Evolutionary conservation across 2,888 invertebrate species (phyloP), one percentile per base, ranked within the genome.

Genomic region (Selenia dentaria): DNA sequence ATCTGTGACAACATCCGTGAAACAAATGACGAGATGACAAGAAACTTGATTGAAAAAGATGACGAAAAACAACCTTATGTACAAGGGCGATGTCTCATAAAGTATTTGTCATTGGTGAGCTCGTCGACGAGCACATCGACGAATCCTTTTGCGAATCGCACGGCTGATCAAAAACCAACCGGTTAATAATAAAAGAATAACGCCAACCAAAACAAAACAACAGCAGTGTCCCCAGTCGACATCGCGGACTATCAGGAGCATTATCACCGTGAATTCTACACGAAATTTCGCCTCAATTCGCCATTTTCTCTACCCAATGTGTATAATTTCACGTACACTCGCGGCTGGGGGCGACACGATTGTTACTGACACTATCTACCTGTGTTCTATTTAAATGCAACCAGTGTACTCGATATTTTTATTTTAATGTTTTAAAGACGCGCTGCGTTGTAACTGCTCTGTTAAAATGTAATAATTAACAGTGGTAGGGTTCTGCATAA

Each of bases 321-420:
- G 67, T 74, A 70, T 71, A 74, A 75, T 74, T 74, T 64, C 55
- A 63, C 57, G 56, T 63, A 62, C 70, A 71, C 68, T 67, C 70
- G 68, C 54, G 59, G 58, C 77, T 65, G 59, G 57, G 40, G 71
- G 77, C 74, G 43, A 62, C 56, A 48, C 72, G 70, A 71, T 76
- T 77, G 75, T 66, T 58, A 64, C 65, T 77, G 83, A 81, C 82
- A 73, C 70, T 82, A 83, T 83, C 83, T 70, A 68, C 67, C 70
- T 66, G 65, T 60, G 62, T 59, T 60, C 71, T 62, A 62, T 76
- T 75, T 74, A 76, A 78, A 76, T 77, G 74, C 74, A 73, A 66
- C 59, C 47, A 39, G 51, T 51, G 63, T 67, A 76, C 70, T 67
- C 70, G 67, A 67, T 70, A 61, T 60, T 67, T 70, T 56, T 66